Base-by-base conservation (phyloP, 2,797 vertebrate species). In the Petrocephalus sullivani region DNA sequence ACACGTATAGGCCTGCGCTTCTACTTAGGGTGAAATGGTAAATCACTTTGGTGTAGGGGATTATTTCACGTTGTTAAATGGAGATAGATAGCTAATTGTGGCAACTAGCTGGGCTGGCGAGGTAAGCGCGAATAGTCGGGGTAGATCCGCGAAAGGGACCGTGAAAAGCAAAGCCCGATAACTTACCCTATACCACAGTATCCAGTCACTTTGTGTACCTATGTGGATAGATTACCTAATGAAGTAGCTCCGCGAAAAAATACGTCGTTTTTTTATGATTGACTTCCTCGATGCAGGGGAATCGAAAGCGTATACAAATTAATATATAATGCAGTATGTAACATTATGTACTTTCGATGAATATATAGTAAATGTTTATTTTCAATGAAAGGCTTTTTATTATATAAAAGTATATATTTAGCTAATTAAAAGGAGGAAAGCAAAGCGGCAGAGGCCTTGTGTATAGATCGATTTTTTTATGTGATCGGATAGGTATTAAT, bases 371-470 rank as follows among this genome's bases (percentile, higher is more conserved):
- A 84, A 89, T 71, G 81, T 89, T 85, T 86, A 88, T 88, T 71
- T 88, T 88, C 81, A 84, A 84, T 64, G 10, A 89, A 53, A 89
- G 56, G 71, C 57, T 87, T 89, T 60, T 61, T 87, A 84, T 84
- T 46, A 58, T 71, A 71, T 67, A 75, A 85, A 67, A 83, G 60
- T 85, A 53, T 87, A 88, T 86, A 87, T 87, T 87, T 64, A 64
- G 51, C 64, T 88, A 92, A 85, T 89, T 87, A 49, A 61, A 12
- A 88, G 56, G 83, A 75, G 91, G 89, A 54, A 23, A 58, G 71
- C 71, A 41, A 19, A 41, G 46, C 91, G 90, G 89, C 90, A 87
- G 92, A 91, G 95, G 95, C 95, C 94, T 94, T 93, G 93, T 94
- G 93, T 93, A 91, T 90, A 93, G 92, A 93, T 92, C 87, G 78